These are phyloP conservation scores for Drosophila quadrilineata DNA, from an alignment of 1,140 invertebrate species.

Conservation along the genomic window DNA sequence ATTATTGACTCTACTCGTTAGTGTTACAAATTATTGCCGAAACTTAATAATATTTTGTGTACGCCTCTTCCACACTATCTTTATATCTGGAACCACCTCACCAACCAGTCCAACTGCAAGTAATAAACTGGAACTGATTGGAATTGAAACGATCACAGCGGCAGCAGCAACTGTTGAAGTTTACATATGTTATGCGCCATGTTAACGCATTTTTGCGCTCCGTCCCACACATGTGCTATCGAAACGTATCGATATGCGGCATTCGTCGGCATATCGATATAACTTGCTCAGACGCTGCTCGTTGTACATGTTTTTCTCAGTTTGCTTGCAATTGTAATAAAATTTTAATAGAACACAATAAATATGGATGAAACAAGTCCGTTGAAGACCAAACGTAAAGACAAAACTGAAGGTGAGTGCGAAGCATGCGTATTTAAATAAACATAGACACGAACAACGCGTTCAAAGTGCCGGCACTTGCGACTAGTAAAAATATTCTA, in stretches of 20 bases:
- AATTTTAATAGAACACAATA: conserved; percentile 16
- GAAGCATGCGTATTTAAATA: conserved; percentile 29
- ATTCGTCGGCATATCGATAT: too few species aligned
- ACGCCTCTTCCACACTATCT: too few species aligned
- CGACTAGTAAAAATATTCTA: conserved; percentile 18
- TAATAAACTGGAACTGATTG: background rate
- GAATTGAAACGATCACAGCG: conserved; percentile 20
- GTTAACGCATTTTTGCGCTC: background rate
- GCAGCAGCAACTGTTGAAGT: background rate
- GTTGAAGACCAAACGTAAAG: conserved; percentile 49
- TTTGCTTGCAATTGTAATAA: conserved; percentile 11
- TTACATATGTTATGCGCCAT: background rate
- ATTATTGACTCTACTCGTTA: conserved; percentile 21
- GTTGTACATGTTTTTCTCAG: conserved; percentile 31
- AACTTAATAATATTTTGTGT: conserved; percentile 15
- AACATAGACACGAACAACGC: conserved; percentile 22
- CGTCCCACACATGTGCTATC: background rate
- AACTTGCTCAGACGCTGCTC: conserved; percentile 38
- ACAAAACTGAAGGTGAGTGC: conserved; percentile 64
- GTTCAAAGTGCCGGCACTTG: conserved; percentile 59
- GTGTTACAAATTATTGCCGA: conserved; percentile 18
- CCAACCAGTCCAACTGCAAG: conserved; percentile 5
- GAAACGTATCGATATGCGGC: conserved; percentile 10
- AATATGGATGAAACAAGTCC: conserved; percentile 53
- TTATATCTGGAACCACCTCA: conserved; percentile 22